A percentile compares a stretch with the other conserved stretches of the same genome.
phyloP scores from a whole-genome alignment of 2,113 vertebrate genomes.

The Silurus meridionalis region DNA sequence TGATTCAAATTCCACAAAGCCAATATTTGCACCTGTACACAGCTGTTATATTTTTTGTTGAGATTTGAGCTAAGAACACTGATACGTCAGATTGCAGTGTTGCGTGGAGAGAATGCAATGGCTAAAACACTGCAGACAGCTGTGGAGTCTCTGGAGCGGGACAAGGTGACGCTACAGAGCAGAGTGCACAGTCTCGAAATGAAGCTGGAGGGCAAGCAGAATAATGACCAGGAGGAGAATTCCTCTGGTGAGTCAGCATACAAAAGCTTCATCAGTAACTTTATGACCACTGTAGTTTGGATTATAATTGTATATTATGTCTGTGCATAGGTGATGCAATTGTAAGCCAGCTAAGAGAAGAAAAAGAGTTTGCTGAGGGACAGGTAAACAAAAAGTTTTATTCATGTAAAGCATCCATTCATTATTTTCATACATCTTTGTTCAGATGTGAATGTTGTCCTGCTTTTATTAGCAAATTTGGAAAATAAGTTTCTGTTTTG shows the following conservation, averaged over 20 bases:
- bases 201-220: slow-evolving; percentile 76
- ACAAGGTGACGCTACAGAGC: slow-evolving; percentile 86
- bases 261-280: neutral
- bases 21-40: neutral
- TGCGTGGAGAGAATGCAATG: slow-evolving; percentile 85
- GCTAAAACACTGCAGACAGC: slow-evolving; percentile 86
- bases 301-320: neutral
- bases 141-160: slow-evolving; percentile 85
- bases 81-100: slow-evolving; percentile 77
- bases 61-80: neutral
- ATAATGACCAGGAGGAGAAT: slow-evolving; percentile 51
- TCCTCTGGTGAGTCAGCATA: slow-evolving; percentile 58
- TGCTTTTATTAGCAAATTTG: neutral
- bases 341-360: slow-evolving; percentile 79
- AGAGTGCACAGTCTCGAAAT: slow-evolving; percentile 86
- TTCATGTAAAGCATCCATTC: neutral
- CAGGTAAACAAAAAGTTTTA: slow-evolving; percentile 75
- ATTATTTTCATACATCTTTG: neutral
- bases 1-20: neutral
- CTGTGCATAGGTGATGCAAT: slow-evolving; percentile 71
- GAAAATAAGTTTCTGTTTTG: neutral
- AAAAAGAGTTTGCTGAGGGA: slow-evolving; percentile 84
- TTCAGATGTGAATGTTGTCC: neutral
- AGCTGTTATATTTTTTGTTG: neutral
- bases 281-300: neutral